A percentile compares a stretch with the other conserved stretches of the same genome.
Conservation (phyloP, 2,888 invertebrate genomes). For the Anarsia innoxiella region DNA sequence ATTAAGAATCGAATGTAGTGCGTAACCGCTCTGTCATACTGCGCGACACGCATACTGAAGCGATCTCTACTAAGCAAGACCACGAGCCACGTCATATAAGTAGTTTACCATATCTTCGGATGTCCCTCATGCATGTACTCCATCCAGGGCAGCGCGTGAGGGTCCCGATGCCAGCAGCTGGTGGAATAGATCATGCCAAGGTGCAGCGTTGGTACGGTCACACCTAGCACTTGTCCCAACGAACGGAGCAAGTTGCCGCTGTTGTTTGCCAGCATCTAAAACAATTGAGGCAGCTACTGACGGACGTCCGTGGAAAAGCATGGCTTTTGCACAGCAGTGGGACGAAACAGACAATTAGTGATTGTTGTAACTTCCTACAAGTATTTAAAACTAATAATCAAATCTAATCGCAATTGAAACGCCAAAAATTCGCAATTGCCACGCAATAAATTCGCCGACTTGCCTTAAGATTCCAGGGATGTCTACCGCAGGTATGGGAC, state of each 20-base stretch:
- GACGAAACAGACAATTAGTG: not conserved
- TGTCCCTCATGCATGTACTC: conserved; percentile 93
- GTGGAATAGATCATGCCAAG: conserved; percentile 95
- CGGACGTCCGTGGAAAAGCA: not conserved
- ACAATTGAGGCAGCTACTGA: not conserved
- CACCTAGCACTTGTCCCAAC: conserved; percentile 88
- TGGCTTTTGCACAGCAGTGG: not conserved
- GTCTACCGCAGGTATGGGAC: conserved; percentile 82
- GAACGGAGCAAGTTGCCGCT: conserved; percentile 86
- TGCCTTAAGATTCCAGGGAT: conserved; percentile 94
- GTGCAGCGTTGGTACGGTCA: conserved; percentile 93
- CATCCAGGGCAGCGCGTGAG: conserved; percentile 93
- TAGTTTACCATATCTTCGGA: conserved; percentile 94
- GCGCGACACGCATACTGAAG: too few species aligned
- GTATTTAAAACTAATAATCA: too few species aligned
- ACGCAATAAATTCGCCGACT: not conserved
- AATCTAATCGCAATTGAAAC: not conserved
- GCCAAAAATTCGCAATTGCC: not conserved
- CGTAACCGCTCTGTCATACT: too few species aligned
- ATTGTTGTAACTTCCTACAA: too few species aligned
- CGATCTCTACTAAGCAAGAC: too few species aligned
- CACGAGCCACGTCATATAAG: too few species aligned
- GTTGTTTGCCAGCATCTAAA: conserved; percentile 82
- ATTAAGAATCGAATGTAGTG: too few species aligned
- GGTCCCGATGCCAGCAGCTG: conserved; percentile 96